A percentile compares a stretch with the other conserved stretches of the same genome.
Evolutionary conservation across 2,888 invertebrate genomes (phyloP).

Genomic region (Aleiodes leptofemur): DNA sequence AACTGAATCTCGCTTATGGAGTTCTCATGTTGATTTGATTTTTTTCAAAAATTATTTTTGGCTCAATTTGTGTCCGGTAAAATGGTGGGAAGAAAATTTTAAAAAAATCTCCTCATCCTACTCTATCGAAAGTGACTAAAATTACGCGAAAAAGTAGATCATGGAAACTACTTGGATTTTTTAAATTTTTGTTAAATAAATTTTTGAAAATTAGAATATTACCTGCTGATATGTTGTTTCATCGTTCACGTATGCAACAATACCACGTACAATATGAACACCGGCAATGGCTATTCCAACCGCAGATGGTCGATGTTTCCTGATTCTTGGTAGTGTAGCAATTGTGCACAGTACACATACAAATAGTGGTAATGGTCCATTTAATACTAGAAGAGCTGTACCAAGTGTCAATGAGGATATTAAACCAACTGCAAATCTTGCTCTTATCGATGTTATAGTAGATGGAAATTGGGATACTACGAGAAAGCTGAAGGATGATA

Average conservation of each 20-base stretch:
- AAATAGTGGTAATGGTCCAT: slow-evolving; percentile 84
- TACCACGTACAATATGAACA: slow-evolving; percentile 59
- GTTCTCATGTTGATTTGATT: too few species aligned
- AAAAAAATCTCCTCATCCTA: too few species aligned
- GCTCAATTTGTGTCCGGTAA: too few species aligned
- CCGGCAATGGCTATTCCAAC: slow-evolving; percentile 62
- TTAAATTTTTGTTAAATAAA: too few species aligned
- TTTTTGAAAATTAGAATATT: slow-evolving; percentile 10
- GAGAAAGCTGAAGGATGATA: slow-evolving; percentile 80
- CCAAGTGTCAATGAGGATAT: slow-evolving; percentile 79
- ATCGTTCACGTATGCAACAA: slow-evolving; percentile 53
- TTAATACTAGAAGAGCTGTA: slow-evolving; percentile 79
- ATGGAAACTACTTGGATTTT: too few species aligned
- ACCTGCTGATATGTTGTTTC: slow-evolving; percentile 57
- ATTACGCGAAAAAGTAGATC: too few species aligned
- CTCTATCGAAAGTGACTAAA: too few species aligned
- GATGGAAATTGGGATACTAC: slow-evolving; percentile 74
- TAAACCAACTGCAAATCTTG: slow-evolving; percentile 75
- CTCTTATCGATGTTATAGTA: slow-evolving; percentile 61
- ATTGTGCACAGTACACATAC: slow-evolving; percentile 83
- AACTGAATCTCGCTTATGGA: too few species aligned
- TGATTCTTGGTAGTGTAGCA: slow-evolving; percentile 77
- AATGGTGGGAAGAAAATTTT: too few species aligned
- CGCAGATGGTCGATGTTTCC: slow-evolving; percentile 61
- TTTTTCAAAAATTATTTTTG: too few species aligned